A percentile compares a stretch with the other conserved stretches of the same genome.
Evolutionary conservation across 2,888 invertebrate genomes (phyloP).

Genomic region (Hemaris fuciformis): DNA sequence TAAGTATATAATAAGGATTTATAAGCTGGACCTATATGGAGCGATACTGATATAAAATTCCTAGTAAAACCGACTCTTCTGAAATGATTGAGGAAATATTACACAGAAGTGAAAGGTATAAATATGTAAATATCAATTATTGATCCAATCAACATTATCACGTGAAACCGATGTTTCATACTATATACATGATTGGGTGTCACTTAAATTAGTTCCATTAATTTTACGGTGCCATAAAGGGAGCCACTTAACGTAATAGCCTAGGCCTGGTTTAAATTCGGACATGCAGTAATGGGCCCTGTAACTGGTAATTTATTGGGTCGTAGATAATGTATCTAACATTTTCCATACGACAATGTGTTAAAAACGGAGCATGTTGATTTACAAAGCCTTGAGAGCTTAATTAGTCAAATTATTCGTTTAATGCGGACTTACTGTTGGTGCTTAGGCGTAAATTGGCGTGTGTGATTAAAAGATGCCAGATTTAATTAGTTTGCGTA

Average conservation of each 20-base stretch:
- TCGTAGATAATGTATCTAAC: background rate
- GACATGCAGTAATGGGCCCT: conserved; percentile 11
- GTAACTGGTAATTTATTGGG: background rate
- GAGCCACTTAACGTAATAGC: conserved; percentile 1
- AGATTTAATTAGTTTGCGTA: too few relatives aligned
- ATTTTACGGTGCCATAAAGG: background rate
- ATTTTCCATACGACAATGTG: background rate
- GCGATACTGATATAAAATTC: too few relatives aligned
- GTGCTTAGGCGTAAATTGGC: too few relatives aligned
- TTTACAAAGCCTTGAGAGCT: background rate
- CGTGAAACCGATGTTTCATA: background rate
- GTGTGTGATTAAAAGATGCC: too few relatives aligned
- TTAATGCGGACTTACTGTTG: too few relatives aligned
- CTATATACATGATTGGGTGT: conserved; percentile 1
- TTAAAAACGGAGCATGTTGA: background rate
- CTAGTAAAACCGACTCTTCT: too few relatives aligned
- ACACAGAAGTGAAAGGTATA: background rate
- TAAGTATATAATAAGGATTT: too few relatives aligned
- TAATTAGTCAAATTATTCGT: background rate
- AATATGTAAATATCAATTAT: background rate
- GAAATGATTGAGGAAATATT: background rate
- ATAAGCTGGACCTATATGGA: too few relatives aligned
- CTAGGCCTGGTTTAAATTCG: conserved; percentile 18
- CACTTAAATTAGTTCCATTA: background rate
- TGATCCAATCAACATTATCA: background rate